These are phyloP conservation scores for Eurosta solidaginis DNA, from an alignment of 1,140 invertebrate genomes.

Conservation along the genomic window DNA sequence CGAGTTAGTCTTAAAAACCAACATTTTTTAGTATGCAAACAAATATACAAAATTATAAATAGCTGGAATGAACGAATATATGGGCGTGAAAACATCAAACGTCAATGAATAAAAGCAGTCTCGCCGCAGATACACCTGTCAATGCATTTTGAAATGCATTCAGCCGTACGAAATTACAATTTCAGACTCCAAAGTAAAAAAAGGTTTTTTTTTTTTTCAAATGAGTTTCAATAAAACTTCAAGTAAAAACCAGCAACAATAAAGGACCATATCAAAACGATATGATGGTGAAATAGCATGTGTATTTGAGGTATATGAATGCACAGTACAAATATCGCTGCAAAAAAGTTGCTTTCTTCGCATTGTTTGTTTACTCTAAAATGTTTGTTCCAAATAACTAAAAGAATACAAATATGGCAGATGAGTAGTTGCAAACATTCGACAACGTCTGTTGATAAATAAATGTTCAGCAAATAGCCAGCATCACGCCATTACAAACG, in stretches of 20 bases:
- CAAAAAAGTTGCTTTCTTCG: too few relatives aligned
- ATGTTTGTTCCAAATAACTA: too few relatives aligned
- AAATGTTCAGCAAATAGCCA: not conserved
- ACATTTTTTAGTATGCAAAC: too few relatives aligned
- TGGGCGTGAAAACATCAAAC: not conserved
- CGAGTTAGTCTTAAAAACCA: too few relatives aligned
- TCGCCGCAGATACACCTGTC: not conserved
- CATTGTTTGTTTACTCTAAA: too few relatives aligned
- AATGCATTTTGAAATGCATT: not conserved
- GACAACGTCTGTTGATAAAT: not conserved
- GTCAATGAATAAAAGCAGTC: not conserved
- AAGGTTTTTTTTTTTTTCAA: too few relatives aligned
- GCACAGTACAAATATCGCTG: too few relatives aligned
- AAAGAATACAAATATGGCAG: too few relatives aligned
- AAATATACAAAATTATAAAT: too few relatives aligned
- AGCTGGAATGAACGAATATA: not conserved
- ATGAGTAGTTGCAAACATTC: not conserved
- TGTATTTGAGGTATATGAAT: not conserved
- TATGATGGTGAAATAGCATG: not conserved
- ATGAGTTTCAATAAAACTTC: not conserved
- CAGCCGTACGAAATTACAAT: constrained; percentile 1
- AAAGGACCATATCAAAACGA: not conserved
- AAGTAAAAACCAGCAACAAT: not conserved
- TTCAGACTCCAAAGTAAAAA: not conserved
- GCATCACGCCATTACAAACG: not conserved